Conservation (phyloP, 2,113 vertebrate genomes). For the Sigmodon hispidus region DNA sequence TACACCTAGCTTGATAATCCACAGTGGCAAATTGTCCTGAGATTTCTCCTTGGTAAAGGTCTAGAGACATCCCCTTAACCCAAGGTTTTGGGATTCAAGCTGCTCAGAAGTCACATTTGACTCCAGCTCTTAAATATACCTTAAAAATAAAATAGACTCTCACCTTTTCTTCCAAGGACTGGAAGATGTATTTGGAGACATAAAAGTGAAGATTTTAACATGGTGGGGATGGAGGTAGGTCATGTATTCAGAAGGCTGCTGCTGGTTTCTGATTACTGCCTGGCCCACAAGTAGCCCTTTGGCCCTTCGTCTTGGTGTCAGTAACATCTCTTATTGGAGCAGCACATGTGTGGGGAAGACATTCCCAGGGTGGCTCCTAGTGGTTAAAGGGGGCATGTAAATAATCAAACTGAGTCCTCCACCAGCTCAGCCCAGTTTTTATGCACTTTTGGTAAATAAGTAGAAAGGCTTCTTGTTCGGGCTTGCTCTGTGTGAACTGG, state of each 20-base stretch:
- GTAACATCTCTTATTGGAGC: constrained; percentile 66
- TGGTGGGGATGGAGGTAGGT: background rate
- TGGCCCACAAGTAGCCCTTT: constrained; percentile 46
- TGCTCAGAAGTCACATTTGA: background rate
- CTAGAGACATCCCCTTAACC: background rate
- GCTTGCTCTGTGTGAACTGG: constrained; percentile 93
- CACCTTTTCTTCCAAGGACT: background rate
- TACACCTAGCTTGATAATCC: constrained; percentile 11
- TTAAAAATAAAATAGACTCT: background rate
- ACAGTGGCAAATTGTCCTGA: background rate
- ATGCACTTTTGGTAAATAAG: constrained; percentile 86
- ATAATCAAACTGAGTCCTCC: constrained; percentile 82
- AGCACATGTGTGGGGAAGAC: constrained; percentile 65
- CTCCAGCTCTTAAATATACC: constrained; percentile 9
- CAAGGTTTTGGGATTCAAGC: background rate
- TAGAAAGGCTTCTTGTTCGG: constrained; percentile 95
- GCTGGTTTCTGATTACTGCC: constrained; percentile 39
- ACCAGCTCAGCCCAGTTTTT: constrained; percentile 85
- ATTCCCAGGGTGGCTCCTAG: constrained; percentile 84
- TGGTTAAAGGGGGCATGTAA: constrained; percentile 86
- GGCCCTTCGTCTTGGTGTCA: constrained; percentile 45
- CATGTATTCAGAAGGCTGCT: constrained; percentile 16
- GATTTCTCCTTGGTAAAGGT: constrained; percentile 1
- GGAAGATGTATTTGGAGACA: background rate
- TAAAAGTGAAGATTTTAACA: background rate